Conservation (phyloP, 2,113 vertebrate genomes). For the Urocynchramus pylzowi region DNA sequence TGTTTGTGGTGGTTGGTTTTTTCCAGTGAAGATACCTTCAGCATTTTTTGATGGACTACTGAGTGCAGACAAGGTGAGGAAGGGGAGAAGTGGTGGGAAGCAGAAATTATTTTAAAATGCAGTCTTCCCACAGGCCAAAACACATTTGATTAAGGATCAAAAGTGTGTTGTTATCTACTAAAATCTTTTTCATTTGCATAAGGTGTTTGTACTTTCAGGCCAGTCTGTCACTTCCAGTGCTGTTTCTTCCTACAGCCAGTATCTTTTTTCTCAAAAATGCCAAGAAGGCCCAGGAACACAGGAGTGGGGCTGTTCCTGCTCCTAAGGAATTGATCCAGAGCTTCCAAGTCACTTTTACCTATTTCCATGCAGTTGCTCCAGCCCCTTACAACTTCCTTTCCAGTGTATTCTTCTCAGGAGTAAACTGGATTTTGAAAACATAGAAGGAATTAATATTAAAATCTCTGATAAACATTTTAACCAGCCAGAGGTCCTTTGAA, state of each 20-base stretch:
- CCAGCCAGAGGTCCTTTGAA: neutral
- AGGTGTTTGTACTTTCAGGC: neutral
- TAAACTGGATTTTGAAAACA: neutral
- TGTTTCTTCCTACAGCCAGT: neutral
- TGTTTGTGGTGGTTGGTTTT: accelerated
- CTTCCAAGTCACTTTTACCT: neutral
- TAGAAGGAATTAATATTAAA: neutral
- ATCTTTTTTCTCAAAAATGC: neutral
- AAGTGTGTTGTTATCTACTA: neutral
- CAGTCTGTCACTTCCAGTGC: neutral
- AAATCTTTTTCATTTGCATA: neutral
- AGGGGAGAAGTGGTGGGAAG: neutral
- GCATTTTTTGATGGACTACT: neutral
- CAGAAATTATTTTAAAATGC: neutral
- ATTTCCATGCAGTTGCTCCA: neutral
- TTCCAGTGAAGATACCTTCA: neutral
- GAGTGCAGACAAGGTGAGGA: neutral
- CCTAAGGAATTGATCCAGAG: neutral
- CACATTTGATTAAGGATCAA: neutral
- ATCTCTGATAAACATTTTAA: neutral
- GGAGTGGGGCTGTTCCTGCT: neutral
- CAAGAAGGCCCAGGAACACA: neutral
- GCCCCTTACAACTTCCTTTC: neutral
- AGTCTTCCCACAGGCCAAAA: neutral
- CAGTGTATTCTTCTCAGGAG: neutral